phyloP scores from a whole-genome alignment of 2,797 vertebrate species.

The Galagoides demidoff region DNA sequence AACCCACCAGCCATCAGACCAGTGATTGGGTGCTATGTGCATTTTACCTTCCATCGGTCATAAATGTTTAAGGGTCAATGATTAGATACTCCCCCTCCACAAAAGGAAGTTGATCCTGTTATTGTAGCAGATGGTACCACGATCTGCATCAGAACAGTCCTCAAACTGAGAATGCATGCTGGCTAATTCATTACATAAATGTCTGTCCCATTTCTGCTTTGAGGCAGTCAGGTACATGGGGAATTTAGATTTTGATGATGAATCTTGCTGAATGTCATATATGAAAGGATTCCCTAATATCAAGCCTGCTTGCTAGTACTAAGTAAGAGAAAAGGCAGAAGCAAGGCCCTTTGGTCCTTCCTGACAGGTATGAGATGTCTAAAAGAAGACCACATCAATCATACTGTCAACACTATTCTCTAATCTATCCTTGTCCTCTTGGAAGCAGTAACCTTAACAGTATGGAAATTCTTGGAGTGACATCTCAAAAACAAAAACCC shows the following conservation, averaged over 20 bases:
- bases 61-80: background rate
- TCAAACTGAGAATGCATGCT: background rate
- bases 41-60: background rate
- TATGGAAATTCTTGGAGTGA: constrained; percentile 65
- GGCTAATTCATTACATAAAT: background rate
- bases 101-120: background rate
- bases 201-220: constrained; percentile 31
- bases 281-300: background rate
- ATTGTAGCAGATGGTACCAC: background rate
- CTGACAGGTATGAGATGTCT: background rate
- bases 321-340: background rate
- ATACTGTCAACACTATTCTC: background rate
- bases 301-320: background rate
- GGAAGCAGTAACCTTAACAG: background rate
- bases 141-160: background rate
- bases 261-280: background rate
- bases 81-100: background rate
- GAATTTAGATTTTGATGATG: constrained; percentile 16
- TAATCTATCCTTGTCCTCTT: background rate
- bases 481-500: constrained; percentile 65
- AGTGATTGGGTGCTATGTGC: background rate
- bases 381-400: background rate
- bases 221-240: background rate
- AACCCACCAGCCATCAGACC: background rate
- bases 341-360: background rate